phyloP scores from a whole-genome alignment of 2,888 invertebrate species.

The Cantharis nigra region DNA sequence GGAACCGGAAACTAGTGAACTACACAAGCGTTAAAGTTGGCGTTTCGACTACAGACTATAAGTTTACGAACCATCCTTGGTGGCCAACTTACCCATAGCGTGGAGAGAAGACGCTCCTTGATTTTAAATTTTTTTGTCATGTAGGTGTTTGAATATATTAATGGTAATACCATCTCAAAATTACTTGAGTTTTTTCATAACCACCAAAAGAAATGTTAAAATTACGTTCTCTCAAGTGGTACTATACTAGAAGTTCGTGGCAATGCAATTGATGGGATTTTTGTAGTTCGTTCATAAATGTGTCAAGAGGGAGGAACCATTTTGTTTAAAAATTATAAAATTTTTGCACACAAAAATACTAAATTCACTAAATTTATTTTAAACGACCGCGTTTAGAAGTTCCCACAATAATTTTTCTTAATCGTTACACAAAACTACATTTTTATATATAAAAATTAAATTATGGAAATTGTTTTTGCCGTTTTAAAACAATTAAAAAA shows the following conservation, averaged over 20 bases:
- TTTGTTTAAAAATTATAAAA: neutral
- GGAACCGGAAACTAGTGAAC: slow-evolving; percentile 51
- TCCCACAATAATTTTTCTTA: neutral
- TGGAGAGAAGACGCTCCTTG: slow-evolving; percentile 32
- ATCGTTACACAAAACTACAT: neutral
- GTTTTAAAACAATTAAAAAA: neutral
- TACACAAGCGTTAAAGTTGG: slow-evolving; percentile 52
- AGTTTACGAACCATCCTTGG: slow-evolving; percentile 42
- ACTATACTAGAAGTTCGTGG: neutral
- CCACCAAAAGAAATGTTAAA: too few relatives aligned
- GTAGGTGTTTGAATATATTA: slow-evolving; percentile 7
- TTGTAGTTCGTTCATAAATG: neutral
- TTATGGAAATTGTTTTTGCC: neutral
- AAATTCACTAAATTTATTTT: neutral
- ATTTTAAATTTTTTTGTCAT: slow-evolving; percentile 19
- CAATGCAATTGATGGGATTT: neutral
- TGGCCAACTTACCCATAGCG: slow-evolving; percentile 49
- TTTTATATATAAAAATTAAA: neutral
- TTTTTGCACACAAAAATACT: neutral
- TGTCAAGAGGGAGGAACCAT: neutral
- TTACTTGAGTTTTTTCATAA: neutral
- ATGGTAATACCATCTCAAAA: neutral
- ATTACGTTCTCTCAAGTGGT: too few relatives aligned
- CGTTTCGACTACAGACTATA: slow-evolving; percentile 39
- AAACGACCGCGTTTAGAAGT: neutral